These are phyloP conservation scores for Plestiodon gilberti DNA, from an alignment of 2,113 vertebrate species.

Conservation along the genomic window DNA sequence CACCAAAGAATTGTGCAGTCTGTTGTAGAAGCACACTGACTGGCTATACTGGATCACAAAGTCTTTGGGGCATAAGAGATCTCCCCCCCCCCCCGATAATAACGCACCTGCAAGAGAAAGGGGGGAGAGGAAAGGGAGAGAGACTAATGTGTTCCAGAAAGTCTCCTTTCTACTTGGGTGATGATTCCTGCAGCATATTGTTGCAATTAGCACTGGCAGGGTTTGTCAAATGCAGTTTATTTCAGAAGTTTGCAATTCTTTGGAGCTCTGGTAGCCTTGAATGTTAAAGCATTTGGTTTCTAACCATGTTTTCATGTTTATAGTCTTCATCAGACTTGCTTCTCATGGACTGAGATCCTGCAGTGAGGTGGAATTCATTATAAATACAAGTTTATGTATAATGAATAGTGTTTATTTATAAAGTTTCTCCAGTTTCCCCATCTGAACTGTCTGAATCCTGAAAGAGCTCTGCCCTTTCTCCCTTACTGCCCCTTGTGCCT, in stretches of 20 bases:
- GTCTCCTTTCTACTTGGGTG: slow-evolving; percentile 19
- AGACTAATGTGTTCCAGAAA: slow-evolving; percentile 30
- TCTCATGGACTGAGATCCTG: slow-evolving; percentile 10
- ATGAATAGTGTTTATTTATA: no score
- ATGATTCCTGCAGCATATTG: slow-evolving; percentile 27
- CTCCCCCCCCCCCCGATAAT: slow-evolving; percentile 27
- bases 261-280: not conserved
- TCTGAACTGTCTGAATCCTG: no score
- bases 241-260: not conserved
- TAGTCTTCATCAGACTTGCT: not conserved
- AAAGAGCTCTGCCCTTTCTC: no score
- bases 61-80: slow-evolving; percentile 47
- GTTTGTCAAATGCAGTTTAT: not conserved
- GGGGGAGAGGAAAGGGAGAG: slow-evolving; percentile 6
- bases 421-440: no score
- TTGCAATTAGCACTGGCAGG: slow-evolving; percentile 14
- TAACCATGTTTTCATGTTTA: slow-evolving; percentile 6
- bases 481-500: no score
- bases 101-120: slow-evolving; percentile 75
- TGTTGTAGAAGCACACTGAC: slow-evolving; percentile 65
- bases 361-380: accelerated
- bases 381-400: not conserved
- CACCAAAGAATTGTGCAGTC: slow-evolving; percentile 73
- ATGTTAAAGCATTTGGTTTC: slow-evolving; percentile 4
- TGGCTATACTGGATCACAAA: slow-evolving; percentile 62